Percentiles rank a stretch among this genome's conserved stretches.
Conservation (phyloP, 1,140 invertebrate genomes). For the Zaprionus kolodkinae region DNA sequence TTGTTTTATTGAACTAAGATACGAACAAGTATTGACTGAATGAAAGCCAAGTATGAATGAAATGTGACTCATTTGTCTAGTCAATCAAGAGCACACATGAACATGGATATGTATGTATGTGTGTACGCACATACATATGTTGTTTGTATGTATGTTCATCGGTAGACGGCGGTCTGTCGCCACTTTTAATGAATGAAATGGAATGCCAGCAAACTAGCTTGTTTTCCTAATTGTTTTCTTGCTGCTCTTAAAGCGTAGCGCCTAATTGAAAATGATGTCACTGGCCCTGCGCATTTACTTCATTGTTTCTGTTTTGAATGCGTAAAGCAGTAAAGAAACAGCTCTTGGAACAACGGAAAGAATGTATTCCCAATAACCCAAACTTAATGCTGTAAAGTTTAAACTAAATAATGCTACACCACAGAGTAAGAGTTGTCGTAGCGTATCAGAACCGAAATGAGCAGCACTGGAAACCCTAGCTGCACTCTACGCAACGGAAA, state of each 20-base stretch:
- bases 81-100: conserved; percentile 25
- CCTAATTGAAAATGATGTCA: conserved; percentile 75
- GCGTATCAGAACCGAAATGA: too few relatives aligned
- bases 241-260: conserved; percentile 39
- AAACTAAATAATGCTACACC: background rate
- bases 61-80: conserved; percentile 53
- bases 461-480: background rate
- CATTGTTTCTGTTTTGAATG: background rate
- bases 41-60: conserved; percentile 53
- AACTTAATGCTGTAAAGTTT: background rate
- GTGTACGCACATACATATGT: conserved; percentile 34
- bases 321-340: background rate
- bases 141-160: background rate
- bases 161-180: conserved; percentile 63
- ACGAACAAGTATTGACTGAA: conserved; percentile 33
- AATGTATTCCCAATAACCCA: background rate
- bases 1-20: conserved; percentile 35
- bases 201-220: conserved; percentile 53
- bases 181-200: conserved; percentile 81
- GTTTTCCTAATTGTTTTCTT: conserved; percentile 69
- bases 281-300: conserved; percentile 20
- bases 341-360: background rate
- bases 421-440: background rate
- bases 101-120: background rate
- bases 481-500: conserved; percentile 26